phyloP scores from a whole-genome alignment of 2,797 vertebrate species.

The Scomberomorus guttatus region DNA sequence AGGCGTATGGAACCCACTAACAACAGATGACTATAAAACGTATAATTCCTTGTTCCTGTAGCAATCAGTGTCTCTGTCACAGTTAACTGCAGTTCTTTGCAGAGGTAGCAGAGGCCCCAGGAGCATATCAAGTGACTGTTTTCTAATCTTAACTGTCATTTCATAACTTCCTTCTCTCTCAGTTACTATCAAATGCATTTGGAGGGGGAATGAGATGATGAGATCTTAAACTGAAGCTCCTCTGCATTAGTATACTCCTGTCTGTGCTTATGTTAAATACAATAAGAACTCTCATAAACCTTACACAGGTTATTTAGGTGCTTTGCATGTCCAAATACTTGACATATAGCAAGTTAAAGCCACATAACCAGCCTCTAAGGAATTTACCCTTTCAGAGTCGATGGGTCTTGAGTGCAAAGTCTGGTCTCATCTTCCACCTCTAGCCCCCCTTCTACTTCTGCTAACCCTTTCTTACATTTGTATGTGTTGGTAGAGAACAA shows the following conservation, averaged over 20 bases:
- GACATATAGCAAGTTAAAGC: slow-evolving; percentile 23
- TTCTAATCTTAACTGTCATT: slow-evolving; percentile 79
- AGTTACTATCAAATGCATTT: slow-evolving; percentile 38
- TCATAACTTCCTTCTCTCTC: slow-evolving; percentile 36
- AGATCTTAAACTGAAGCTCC: background rate
- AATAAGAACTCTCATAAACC: background rate
- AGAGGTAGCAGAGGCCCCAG: slow-evolving; percentile 24
- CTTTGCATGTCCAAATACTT: slow-evolving; percentile 33
- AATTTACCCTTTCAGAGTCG: slow-evolving; percentile 52
- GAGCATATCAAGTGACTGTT: slow-evolving; percentile 67
- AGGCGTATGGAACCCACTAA: background rate
- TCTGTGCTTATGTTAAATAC: background rate
- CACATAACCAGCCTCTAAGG: slow-evolving; percentile 11
- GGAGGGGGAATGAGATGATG: background rate
- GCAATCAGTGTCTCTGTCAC: slow-evolving; percentile 7
- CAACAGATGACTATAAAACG: slow-evolving; percentile 12
- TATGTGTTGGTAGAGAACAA: background rate
- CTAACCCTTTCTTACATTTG: background rate
- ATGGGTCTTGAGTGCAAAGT: slow-evolving; percentile 12
- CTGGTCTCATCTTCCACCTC: slow-evolving; percentile 38
- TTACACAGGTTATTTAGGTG: slow-evolving; percentile 24
- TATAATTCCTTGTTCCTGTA: slow-evolving; percentile 21
- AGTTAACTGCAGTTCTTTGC: slow-evolving; percentile 18
- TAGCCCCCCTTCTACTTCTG: background rate
- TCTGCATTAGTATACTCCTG: background rate